phyloP scores from a whole-genome alignment of 2,888 invertebrate genomes.

The Archips crataeganus region DNA sequence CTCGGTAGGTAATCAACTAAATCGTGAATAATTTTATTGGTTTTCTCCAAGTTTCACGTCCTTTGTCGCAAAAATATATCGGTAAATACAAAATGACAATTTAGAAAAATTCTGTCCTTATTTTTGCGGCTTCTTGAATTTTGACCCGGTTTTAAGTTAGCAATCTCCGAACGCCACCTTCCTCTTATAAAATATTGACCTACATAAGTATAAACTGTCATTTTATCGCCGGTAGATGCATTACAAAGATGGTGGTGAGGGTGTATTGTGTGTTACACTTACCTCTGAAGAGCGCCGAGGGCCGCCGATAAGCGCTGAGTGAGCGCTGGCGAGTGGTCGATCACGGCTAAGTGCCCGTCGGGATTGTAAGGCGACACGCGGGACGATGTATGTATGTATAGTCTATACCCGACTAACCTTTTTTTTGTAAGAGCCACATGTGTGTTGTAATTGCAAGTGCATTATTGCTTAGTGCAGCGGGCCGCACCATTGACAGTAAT shows the following conservation, averaged over 20 bases:
- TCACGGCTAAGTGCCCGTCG: constrained; percentile 62
- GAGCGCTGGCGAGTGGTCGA: constrained; percentile 70
- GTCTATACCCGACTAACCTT: no score
- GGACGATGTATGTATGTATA: background rate
- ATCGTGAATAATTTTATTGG: no score
- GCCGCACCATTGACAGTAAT: no score
- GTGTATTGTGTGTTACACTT: constrained; percentile 34
- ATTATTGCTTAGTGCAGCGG: no score
- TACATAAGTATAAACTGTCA: constrained; percentile 1
- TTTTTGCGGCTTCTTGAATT: no score
- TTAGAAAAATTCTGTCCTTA: no score
- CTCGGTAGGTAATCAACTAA: no score
- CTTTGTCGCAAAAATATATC: no score
- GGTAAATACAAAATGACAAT: no score
- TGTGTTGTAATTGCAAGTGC: no score
- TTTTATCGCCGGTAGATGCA: constrained; percentile 12
- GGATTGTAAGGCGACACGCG: constrained; percentile 7
- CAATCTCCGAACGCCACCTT: background rate
- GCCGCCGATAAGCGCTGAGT: constrained; percentile 75
- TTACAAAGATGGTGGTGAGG: constrained; percentile 28
- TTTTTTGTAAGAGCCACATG: no score
- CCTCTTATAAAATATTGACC: background rate
- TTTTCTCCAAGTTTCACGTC: no score
- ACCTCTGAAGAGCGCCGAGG: constrained; percentile 42
- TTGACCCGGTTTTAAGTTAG: background rate